phyloP scores from a whole-genome alignment of 2,888 invertebrate genomes.

The Agonopterix alstromeriana region DNA sequence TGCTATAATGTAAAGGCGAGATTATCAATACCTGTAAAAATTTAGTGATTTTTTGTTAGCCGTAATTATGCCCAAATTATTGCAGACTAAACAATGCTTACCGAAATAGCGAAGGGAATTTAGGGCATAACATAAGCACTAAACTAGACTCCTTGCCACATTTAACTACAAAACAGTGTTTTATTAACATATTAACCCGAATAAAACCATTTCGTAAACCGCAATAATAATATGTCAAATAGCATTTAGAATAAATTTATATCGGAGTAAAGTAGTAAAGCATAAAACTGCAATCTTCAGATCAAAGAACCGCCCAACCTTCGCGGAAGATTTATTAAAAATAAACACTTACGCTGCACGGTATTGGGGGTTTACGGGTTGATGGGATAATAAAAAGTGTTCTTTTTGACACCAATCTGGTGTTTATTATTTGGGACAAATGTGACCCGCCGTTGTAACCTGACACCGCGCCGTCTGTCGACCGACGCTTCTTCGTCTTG shows the following conservation, averaged over 20 bases:
- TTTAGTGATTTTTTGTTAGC: not conserved
- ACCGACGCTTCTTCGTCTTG: conserved; percentile 62
- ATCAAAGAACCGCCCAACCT: conserved; percentile 46
- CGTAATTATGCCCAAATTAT: conserved; percentile 17
- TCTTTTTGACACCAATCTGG: conserved; percentile 73
- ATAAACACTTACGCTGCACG: conserved; percentile 45
- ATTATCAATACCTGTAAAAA: too few species aligned
- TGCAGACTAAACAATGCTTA: conserved; percentile 24
- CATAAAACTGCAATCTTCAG: conserved; percentile 33
- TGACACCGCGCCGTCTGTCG: conserved; percentile 62
- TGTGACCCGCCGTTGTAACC: conserved; percentile 63
- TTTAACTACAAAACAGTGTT: conserved; percentile 25
- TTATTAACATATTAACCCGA: conserved; percentile 47
- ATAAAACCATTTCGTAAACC: conserved; percentile 35
- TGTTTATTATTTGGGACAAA: conserved; percentile 73
- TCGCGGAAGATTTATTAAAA: conserved; percentile 64
- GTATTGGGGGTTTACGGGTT: conserved; percentile 55
- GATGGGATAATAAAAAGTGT: conserved; percentile 71
- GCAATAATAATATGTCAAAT: conserved; percentile 31
- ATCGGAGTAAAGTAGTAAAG: conserved; percentile 20
- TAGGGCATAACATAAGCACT: conserved; percentile 27
- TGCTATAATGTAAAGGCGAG: too few species aligned
- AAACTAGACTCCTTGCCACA: too few species aligned
- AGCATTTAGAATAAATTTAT: conserved; percentile 25
- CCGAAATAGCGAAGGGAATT: conserved; percentile 34